Conservation (phyloP, 1,140 invertebrate genomes). For the Aradophagus sp. region DNA sequence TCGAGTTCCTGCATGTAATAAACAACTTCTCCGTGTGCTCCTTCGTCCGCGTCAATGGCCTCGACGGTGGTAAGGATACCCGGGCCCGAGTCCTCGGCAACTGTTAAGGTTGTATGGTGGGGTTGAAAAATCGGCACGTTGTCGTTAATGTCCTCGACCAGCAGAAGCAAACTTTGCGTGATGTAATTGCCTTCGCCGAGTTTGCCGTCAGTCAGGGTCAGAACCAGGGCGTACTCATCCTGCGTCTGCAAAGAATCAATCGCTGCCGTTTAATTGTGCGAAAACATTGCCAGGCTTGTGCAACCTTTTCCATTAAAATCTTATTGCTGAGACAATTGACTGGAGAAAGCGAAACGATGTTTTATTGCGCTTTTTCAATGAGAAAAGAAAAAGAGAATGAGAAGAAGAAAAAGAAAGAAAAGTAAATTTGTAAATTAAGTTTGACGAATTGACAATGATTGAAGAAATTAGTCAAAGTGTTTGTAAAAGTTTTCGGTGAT, state of each 20-base stretch:
- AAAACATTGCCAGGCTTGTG: constrained; percentile 5
- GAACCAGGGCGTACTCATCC: constrained; percentile 90
- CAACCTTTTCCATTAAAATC: neutral
- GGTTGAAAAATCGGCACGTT: constrained; percentile 91
- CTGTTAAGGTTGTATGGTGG: constrained; percentile 86
- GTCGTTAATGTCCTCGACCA: constrained; percentile 95
- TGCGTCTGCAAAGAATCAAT: constrained; percentile 76
- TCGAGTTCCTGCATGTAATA: constrained; percentile 87
- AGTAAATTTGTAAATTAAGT: too few relatives aligned
- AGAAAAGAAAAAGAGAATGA: too few relatives aligned
- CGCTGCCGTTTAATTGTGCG: constrained; percentile 14
- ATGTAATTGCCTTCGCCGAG: constrained; percentile 91
- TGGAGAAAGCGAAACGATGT: too few relatives aligned
- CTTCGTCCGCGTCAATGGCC: constrained; percentile 91
- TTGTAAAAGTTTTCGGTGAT: too few relatives aligned
- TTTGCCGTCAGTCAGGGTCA: constrained; percentile 92
- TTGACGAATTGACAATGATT: too few relatives aligned
- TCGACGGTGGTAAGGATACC: constrained; percentile 86
- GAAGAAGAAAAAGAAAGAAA: too few relatives aligned
- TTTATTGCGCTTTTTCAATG: too few relatives aligned
- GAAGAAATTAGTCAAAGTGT: too few relatives aligned
- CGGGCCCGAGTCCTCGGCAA: constrained; percentile 85
- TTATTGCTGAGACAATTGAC: neutral
- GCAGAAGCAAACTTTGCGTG: constrained; percentile 89
- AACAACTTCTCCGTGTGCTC: constrained; percentile 89